Evolutionary conservation across 2,888 invertebrate species (phyloP).

Genomic region (Ophioninae sp.): DNA sequence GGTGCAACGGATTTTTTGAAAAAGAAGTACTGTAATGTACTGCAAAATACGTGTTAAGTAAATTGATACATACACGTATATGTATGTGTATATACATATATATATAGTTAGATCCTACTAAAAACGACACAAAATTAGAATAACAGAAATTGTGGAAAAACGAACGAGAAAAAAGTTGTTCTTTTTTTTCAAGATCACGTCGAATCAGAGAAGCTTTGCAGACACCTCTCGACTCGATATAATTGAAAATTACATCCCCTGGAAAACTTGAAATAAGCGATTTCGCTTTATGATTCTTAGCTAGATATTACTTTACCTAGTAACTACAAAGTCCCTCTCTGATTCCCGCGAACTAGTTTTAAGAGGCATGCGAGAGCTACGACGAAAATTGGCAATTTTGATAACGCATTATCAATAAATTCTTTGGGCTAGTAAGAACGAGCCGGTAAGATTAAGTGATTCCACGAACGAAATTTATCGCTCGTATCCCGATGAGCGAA

Average conservation of each 20-base stretch:
- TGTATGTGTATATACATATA: not conserved
- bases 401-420: constrained; percentile 11
- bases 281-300: too few species aligned
- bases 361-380: constrained; percentile 31
- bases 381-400: not conserved
- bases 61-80: not conserved
- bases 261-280: not conserved
- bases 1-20: constrained; percentile 30
- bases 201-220: constrained; percentile 5
- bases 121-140: not conserved
- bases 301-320: too few species aligned
- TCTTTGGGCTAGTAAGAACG: constrained; percentile 6
- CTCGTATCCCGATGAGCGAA: constrained; percentile 16
- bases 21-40: not conserved
- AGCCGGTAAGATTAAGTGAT: not conserved
- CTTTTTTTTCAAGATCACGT: not conserved
- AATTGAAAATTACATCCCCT: not conserved
- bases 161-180: not conserved
- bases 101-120: not conserved
- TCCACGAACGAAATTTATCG: constrained; percentile 1
- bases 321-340: not conserved
- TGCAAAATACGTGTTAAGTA: not conserved
- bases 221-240: not conserved
- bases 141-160: not conserved
- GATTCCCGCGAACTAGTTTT: not conserved